Conservation (phyloP, 2,888 invertebrate genomes). For the Zootermopsis nevadensis region DNA sequence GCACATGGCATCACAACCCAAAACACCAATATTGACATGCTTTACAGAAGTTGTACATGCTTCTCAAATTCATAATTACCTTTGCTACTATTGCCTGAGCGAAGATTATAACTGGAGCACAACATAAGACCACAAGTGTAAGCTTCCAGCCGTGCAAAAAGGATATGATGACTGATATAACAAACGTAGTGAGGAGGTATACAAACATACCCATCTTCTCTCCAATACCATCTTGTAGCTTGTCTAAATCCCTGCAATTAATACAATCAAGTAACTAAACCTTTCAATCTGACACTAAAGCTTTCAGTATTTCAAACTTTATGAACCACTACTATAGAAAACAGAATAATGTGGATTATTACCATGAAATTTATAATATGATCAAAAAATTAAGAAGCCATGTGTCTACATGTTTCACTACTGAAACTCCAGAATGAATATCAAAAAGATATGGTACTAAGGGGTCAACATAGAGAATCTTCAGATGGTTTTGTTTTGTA, state of each 20-base stretch:
- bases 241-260: slow-evolving; percentile 55
- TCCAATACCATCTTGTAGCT: slow-evolving; percentile 64
- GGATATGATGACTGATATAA: slow-evolving; percentile 62
- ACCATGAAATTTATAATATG: too few species aligned
- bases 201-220: slow-evolving; percentile 64
- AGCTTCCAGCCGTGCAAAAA: slow-evolving; percentile 65
- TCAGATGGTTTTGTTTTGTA: too few species aligned
- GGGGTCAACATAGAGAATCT: too few species aligned
- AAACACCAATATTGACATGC: too few species aligned
- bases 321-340: too few species aligned
- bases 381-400: too few species aligned
- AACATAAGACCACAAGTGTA: slow-evolving; percentile 63
- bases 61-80: slow-evolving; percentile 53
- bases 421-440: too few species aligned
- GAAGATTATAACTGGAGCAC: slow-evolving; percentile 62
- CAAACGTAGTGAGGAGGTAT: slow-evolving; percentile 60
- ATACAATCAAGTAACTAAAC: background rate
- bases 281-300: background rate
- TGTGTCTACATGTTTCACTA: too few species aligned
- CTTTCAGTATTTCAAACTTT: too few species aligned
- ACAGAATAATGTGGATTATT: too few species aligned
- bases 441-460: too few species aligned
- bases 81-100: slow-evolving; percentile 61
- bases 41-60: background rate
- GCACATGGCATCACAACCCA: too few species aligned